Base-by-base conservation (phyloP, 2,888 invertebrate species). In the Netelia melanura region DNA sequence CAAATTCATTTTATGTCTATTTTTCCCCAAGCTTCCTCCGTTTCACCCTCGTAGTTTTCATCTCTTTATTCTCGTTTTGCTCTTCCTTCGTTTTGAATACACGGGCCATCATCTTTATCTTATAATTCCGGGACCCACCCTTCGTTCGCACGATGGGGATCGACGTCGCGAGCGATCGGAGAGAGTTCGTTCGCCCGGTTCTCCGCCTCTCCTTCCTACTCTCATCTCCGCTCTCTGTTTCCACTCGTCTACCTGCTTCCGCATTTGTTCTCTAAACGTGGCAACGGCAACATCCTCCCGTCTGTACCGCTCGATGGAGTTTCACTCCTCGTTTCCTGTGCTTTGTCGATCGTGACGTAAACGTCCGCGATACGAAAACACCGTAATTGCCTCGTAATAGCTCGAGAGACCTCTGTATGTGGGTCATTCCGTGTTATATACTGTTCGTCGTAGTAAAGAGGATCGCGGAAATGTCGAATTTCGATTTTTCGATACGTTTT, bases 241-340 rank as follows among this genome's bases (percentile, higher is more conserved):
- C 52, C 52, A n/a, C 62, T 58, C 38, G 58, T 21, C 58, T 58
- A 21, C 58, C 58, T 58, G 1, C 25, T 21, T 62, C 62, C 62
- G 21, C 48, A 48, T 48, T 14, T 11, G 11, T 23, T 67, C 30
- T 67, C 14, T 23, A n/a, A 23, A 11, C 21, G 9, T 48, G 14
- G 48, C 48, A 14, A 48, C 21, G 21, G 67, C 21, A 21, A 44
- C 67, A 10, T 58, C 43, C 21, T 6, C 25, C 44, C 38, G 5
- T 8, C 23, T 61, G 10, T n/a, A 67, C 38, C 11, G 62, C 17
- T 21, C 48, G 14, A 43, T 62, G 21, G 23, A 30, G 61, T 43
- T 44, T 77, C 38, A 54, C 43, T 56, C 64, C 23, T 23, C 70
- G 23, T 61, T 70, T 52, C 64, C 75, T 21, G 54, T 3, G 21